Conservation (phyloP, 1,140 invertebrate species). For the Thalassaphorura encarpata region DNA sequence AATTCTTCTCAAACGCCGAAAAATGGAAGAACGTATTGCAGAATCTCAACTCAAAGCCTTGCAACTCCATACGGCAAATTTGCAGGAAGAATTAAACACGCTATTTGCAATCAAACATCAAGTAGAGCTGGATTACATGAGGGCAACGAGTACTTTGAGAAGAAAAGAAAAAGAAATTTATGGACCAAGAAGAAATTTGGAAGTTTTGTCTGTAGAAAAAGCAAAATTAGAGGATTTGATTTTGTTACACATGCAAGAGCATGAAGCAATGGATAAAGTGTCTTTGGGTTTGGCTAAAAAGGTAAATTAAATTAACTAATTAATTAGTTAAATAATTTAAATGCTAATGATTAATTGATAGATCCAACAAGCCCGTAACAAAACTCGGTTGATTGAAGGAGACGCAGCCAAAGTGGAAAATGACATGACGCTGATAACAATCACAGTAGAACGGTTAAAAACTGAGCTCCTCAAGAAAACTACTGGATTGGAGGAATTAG, state of each 20-base stretch:
- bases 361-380: constrained; percentile 21
- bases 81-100: constrained; percentile 11
- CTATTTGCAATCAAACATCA: constrained; percentile 9
- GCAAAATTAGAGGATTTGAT: constrained; percentile 51
- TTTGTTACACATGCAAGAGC: constrained; percentile 52
- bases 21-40: constrained; percentile 21
- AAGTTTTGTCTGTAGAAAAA: constrained; percentile 46
- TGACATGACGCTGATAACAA: constrained; percentile 46
- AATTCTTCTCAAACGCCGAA: constrained; percentile 28
- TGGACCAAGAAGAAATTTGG: constrained; percentile 42
- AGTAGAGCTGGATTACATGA: constrained; percentile 23
- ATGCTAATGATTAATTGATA: neutral
- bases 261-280: constrained; percentile 53
- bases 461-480: constrained; percentile 34
- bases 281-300: constrained; percentile 25
- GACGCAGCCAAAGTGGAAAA: constrained; percentile 51
- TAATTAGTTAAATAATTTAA: neutral
- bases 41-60: constrained; percentile 10
- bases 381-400: constrained; percentile 42
- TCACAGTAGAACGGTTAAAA: constrained; percentile 51
- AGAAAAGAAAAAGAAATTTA: constrained; percentile 35
- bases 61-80: constrained; percentile 1
- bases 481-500: constrained; percentile 39
- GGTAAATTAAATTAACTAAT: constrained; percentile 9
- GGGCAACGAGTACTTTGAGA: constrained; percentile 34